Percentiles rank a stretch among this genome's conserved stretches.
Conservation (phyloP, 2,888 invertebrate genomes). For the Isoperla grammatica region DNA sequence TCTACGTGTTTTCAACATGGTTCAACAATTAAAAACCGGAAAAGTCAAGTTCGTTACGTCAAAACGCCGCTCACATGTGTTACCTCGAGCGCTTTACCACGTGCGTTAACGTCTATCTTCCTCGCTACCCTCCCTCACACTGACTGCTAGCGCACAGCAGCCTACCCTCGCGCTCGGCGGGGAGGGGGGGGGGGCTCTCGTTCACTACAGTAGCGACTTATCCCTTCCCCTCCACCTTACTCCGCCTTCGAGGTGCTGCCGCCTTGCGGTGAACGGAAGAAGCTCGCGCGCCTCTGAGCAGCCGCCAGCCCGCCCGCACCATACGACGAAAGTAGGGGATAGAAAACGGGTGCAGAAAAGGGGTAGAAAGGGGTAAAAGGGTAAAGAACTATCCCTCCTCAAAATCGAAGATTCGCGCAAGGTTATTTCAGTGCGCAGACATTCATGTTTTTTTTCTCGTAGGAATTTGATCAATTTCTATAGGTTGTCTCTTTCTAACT, state of each 20-base stretch:
- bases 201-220: conserved; percentile 29
- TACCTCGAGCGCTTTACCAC: background rate
- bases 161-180: background rate
- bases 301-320: background rate
- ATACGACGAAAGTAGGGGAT: conserved; percentile 3
- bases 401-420: conserved; percentile 16
- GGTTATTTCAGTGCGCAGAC: conserved; percentile 6
- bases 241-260: conserved; percentile 19
- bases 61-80: conserved; percentile 1
- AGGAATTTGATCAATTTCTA: background rate
- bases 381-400: conserved; percentile 14
- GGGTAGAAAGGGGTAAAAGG: conserved; percentile 12
- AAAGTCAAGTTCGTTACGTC: too few relatives aligned
- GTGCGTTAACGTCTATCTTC: background rate
- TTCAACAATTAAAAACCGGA: too few relatives aligned
- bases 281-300: background rate
- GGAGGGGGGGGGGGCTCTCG: conserved; percentile 10
- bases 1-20: too few relatives aligned
- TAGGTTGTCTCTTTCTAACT: too few relatives aligned
- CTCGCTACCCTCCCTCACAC: conserved; percentile 13
- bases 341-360: background rate
- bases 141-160: background rate
- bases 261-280: conserved; percentile 24
- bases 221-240: background rate
- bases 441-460: background rate